These are phyloP conservation scores for Melangyna quadrimaculata DNA, from an alignment of 2,888 invertebrate genomes.

Conservation along the genomic window DNA sequence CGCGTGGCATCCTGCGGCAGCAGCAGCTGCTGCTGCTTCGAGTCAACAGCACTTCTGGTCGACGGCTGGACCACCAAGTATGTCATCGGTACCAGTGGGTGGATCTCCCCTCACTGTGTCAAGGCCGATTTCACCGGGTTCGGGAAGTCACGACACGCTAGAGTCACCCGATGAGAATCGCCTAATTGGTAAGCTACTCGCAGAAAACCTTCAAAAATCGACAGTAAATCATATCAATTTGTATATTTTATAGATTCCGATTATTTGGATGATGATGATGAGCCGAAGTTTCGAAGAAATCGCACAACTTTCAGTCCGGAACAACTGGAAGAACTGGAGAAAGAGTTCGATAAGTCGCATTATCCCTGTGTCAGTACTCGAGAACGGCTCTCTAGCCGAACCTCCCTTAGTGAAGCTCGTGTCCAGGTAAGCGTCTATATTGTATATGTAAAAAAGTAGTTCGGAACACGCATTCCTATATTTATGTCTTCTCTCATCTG, in stretches of 20 bases:
- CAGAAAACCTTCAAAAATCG: background rate
- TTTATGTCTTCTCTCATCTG: conserved; percentile 29
- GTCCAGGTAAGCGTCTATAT: conserved; percentile 89
- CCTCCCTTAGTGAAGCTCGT: conserved; percentile 95
- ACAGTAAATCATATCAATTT: conserved; percentile 77
- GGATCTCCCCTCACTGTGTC: conserved; percentile 80
- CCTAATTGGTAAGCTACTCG: conserved; percentile 74
- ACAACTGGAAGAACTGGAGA: conserved; percentile 95
- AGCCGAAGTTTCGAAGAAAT: conserved; percentile 95
- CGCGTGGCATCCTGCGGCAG: conserved; percentile 83
- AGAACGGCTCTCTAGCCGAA: conserved; percentile 94
- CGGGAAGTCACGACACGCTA: conserved; percentile 80
- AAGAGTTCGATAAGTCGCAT: conserved; percentile 97
- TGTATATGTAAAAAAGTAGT: conserved; percentile 11
- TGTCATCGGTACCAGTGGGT: conserved; percentile 83
- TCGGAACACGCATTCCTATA: conserved; percentile 51
- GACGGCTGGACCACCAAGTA: conserved; percentile 82
- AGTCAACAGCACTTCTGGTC: conserved; percentile 82
- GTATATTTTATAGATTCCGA: conserved; percentile 89
- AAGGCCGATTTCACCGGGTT: conserved; percentile 81
- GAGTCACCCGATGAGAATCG: conserved; percentile 80
- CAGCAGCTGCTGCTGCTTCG: conserved; percentile 79
- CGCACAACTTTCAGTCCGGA: conserved; percentile 97
- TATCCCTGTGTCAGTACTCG: conserved; percentile 97
- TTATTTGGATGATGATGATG: conserved; percentile 88